Base-by-base conservation (phyloP, 2,888 invertebrate species). In the Cepaea hortensis region DNA sequence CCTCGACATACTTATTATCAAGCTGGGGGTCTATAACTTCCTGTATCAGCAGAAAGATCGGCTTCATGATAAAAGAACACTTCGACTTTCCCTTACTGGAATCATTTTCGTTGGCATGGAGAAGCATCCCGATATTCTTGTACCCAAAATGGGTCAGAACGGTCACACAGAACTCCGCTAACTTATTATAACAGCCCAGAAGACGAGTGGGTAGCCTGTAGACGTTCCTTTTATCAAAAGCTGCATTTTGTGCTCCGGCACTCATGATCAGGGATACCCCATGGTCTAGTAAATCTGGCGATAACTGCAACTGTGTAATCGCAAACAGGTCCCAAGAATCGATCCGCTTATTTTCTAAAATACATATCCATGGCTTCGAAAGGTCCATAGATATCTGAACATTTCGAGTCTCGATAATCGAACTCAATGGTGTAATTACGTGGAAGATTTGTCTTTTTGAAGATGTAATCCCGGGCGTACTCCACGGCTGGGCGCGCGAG, bases 261-360 rank as follows among this genome's bases (percentile, higher is more conserved):
- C 97, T 98, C 91, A 98, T 97, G 90, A 98, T 97, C 0, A 0
- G 98, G 98, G 0, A 97, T 96, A n/a, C 85, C 88, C 98, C 98
- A 98, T 93, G 97, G 97, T 3, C 97, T 97, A 0, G 97, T 97
- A 85, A 98, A 95, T 87, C 97, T 95, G 9, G 98, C 98, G 2
- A 98, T 97, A 0, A 98, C 97, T 92, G 98, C 98, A 91, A 98
- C 94, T 1, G 97, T 97, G 70, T 97, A 93, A 84, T 92, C 91
- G 77, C 93, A 93, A 35, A 89, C 90, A 9, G 93, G 93, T 0
- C 93, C 93, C 9, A 93, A 73, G 81, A 93, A 93, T 0, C 92
- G 91, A 81, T 92, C 87, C 3, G 91, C 91, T 20, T 81, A 50
- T 50, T 88, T 86, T 6, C 90, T 83, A 11, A 88, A 83, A 88